Percentiles rank a stretch among this genome's conserved stretches.
phyloP scores from a whole-genome alignment of 1,140 invertebrate genomes.

The Camponotus vicinus region DNA sequence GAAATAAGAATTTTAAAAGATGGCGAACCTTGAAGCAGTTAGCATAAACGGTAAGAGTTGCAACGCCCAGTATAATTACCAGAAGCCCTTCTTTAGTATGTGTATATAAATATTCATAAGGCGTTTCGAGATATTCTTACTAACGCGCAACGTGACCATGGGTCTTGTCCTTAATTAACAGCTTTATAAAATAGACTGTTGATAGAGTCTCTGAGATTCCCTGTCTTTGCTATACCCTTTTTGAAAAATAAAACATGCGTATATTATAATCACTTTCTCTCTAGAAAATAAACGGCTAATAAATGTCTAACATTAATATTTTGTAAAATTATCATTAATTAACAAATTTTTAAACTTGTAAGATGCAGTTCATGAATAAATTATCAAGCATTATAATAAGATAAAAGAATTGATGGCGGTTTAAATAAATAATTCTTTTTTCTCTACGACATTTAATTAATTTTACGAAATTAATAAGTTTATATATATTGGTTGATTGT shows the following conservation, averaged over 20 bases:
- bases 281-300: not conserved
- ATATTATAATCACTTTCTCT: not conserved
- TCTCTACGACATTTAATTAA: not conserved
- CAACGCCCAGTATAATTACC: slow-evolving; percentile 66
- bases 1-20: not conserved
- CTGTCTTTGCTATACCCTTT: slow-evolving; percentile 27
- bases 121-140: slow-evolving; percentile 69
- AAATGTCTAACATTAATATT: not conserved
- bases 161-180: slow-evolving; percentile 73
- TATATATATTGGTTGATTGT: not conserved
- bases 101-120: slow-evolving; percentile 72
- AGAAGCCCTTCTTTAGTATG: not conserved
- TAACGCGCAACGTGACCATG: slow-evolving; percentile 65
- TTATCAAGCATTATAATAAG: not conserved
- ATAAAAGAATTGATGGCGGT: not conserved
- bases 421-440: not conserved
- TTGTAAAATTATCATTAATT: not conserved
- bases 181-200: slow-evolving; percentile 65
- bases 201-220: slow-evolving; percentile 56
- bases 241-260: not conserved
- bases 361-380: too few species aligned
- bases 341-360: not conserved
- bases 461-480: not conserved
- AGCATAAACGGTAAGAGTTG: slow-evolving; percentile 53
- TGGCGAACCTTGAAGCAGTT: slow-evolving; percentile 8